phyloP scores from a whole-genome alignment of 2,888 invertebrate species.

The Eupithecia insigniata region DNA sequence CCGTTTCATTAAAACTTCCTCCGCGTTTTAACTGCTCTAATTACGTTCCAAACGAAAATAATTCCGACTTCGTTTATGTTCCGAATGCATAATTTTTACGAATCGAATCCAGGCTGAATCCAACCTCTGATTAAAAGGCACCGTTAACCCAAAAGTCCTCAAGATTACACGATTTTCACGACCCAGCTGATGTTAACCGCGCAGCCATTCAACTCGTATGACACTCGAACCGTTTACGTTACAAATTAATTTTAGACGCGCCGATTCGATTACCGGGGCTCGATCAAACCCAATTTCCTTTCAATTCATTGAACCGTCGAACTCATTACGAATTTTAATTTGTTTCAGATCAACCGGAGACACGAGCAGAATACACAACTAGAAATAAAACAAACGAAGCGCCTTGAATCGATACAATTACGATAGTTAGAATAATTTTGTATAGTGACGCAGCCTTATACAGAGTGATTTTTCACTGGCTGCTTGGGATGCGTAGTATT shows the following conservation, averaged over 20 bases:
- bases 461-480: conserved; percentile 19
- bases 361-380: conserved; percentile 52
- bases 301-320: conserved; percentile 51
- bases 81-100: conserved; percentile 45
- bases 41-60: conserved; percentile 65
- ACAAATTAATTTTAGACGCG: conserved; percentile 57
- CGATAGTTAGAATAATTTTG: conserved; percentile 61
- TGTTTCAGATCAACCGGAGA: conserved; percentile 75
- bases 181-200: conserved; percentile 28
- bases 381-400: conserved; percentile 69
- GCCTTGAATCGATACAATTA: conserved; percentile 73
- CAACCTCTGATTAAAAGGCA: not conserved
- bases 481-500: conserved; percentile 46
- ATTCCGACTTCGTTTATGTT: conserved; percentile 56
- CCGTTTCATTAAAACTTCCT: conserved; percentile 71
- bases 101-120: conserved; percentile 6
- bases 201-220: conserved; percentile 25
- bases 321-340: conserved; percentile 63
- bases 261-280: conserved; percentile 57
- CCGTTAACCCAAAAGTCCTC: not conserved
- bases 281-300: conserved; percentile 60
- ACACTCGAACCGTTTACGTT: conserved; percentile 43
- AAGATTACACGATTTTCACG: not conserved
- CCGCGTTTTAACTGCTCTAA: conserved; percentile 52
- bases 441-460: conserved; percentile 51